Percentiles rank a stretch among this genome's conserved stretches.
Conservation (phyloP, 2,888 invertebrate genomes). For the Malthinus seriepunctatus region DNA sequence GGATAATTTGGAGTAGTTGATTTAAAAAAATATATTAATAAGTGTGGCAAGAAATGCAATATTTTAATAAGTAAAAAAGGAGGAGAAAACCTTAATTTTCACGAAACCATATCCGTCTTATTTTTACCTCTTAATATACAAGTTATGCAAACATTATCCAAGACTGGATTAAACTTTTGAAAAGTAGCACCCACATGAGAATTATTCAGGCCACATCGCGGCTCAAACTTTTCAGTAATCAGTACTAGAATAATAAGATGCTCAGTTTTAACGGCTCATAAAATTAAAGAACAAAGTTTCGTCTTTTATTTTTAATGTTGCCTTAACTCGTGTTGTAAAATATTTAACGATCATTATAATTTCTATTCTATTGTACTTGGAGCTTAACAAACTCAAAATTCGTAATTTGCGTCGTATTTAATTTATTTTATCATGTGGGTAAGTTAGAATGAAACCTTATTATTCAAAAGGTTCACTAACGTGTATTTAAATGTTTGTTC, state of each 20-base stretch:
- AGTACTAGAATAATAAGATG: constrained; percentile 19
- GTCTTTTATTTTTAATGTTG: neutral
- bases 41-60: constrained; percentile 15
- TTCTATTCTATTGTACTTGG: neutral
- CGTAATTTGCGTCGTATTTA: no score
- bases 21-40: constrained; percentile 15
- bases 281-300: constrained; percentile 14
- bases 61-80: neutral
- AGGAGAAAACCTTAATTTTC: neutral
- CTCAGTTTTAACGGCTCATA: constrained; percentile 17
- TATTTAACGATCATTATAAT: constrained; percentile 1
- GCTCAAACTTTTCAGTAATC: constrained; percentile 19
- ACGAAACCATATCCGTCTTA: constrained; percentile 17
- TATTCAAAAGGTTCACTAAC: no score
- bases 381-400: no score
- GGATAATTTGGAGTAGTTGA: constrained; percentile 17
- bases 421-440: no score
- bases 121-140: constrained; percentile 19
- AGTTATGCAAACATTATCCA: constrained; percentile 35
- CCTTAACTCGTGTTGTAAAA: neutral
- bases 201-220: constrained; percentile 16
- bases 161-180: constrained; percentile 33
- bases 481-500: no score
- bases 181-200: constrained; percentile 19
- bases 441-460: no score